phyloP scores from a whole-genome alignment of 1,140 invertebrate species.

The Chrysomallon squamiferum region DNA sequence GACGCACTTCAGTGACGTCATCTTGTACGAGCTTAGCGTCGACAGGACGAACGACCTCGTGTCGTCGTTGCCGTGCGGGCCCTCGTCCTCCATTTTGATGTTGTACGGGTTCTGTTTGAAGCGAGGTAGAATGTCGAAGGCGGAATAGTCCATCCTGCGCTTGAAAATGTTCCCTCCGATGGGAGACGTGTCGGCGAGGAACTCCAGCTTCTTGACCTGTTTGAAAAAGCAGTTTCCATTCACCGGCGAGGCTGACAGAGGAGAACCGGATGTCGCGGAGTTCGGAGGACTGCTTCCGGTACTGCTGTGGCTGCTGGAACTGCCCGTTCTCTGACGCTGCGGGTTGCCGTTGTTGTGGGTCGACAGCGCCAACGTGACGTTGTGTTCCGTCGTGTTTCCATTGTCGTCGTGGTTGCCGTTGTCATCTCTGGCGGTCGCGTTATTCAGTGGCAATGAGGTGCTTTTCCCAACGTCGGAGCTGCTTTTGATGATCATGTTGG shows the following conservation, averaged over 20 bases:
- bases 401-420: constrained; percentile 14
- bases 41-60: constrained; percentile 69
- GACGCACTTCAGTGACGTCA: constrained; percentile 66
- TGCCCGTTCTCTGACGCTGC: constrained; percentile 34
- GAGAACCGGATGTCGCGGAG: constrained; percentile 52
- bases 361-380: neutral
- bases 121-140: constrained; percentile 90
- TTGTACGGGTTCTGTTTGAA: constrained; percentile 93
- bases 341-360: constrained; percentile 20
- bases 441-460: constrained; percentile 19
- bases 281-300: constrained; percentile 68
- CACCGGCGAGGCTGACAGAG: constrained; percentile 37
- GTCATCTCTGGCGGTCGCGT: constrained; percentile 27
- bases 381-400: neutral
- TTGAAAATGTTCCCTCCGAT: constrained; percentile 55
- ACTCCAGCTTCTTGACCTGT: constrained; percentile 67
- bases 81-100: constrained; percentile 91
- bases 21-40: constrained; percentile 51
- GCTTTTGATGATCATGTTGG: constrained; percentile 5
- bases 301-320: constrained; percentile 69
- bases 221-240: constrained; percentile 24
- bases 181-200: constrained; percentile 1
- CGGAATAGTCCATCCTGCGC: constrained; percentile 89
- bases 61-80: constrained; percentile 96
- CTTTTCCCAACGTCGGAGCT: neutral